These are phyloP conservation scores for Melopsittacus undulatus DNA, from an alignment of 2,797 vertebrate species.

Conservation along the genomic window DNA sequence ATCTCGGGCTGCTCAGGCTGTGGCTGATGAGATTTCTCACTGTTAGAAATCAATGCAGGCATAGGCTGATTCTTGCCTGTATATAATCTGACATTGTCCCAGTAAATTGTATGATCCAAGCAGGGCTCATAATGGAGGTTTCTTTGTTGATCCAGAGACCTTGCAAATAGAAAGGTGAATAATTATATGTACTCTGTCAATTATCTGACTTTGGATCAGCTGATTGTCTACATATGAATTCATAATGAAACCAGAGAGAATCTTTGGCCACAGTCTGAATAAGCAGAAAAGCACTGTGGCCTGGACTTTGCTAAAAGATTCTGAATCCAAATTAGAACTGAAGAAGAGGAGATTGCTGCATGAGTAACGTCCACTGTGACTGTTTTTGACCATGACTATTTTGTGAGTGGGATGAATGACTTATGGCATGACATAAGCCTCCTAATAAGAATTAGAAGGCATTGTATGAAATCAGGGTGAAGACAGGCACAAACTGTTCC, in stretches of 20 bases:
- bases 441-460: neutral
- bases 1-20: neutral
- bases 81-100: neutral
- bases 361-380: neutral
- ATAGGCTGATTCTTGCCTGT: neutral
- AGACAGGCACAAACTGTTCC: neutral
- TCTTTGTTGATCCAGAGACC: constrained; percentile 61
- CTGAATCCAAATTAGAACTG: neutral
- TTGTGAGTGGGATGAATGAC: neutral
- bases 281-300: neutral
- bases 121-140: constrained; percentile 8
- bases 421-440: neutral
- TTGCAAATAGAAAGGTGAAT: constrained; percentile 51
- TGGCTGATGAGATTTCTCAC: neutral
- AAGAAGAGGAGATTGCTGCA: neutral
- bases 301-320: neutral
- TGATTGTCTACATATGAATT: constrained; percentile 24
- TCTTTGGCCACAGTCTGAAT: neutral
- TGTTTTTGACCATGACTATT: neutral
- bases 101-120: neutral
- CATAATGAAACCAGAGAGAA: constrained; percentile 26
- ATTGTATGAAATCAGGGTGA: neutral
- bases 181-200: constrained; percentile 60
- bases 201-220: constrained; percentile 39
- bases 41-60: neutral